Evolutionary conservation across 2,888 invertebrate genomes (phyloP).

Genomic region (Leptopilina myrica): DNA sequence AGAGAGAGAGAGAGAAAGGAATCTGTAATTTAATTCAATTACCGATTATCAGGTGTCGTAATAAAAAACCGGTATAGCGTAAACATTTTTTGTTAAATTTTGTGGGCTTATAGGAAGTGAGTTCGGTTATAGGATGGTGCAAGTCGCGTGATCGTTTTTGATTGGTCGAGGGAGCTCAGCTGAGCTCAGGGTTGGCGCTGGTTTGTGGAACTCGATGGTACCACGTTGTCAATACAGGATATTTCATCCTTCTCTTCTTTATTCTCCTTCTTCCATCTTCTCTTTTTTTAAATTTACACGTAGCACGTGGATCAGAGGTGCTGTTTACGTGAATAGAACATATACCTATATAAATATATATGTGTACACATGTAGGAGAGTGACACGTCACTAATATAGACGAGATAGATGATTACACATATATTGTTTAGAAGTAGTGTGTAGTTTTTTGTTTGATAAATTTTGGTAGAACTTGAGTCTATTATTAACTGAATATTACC

Average conservation of each 20-base stretch:
- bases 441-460: no score
- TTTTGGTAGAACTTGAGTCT: no score
- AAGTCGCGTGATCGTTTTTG: slow-evolving; percentile 21
- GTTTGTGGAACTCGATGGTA: slow-evolving; percentile 24
- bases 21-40: no score
- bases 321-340: slow-evolving; percentile 18
- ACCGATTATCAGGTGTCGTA: not conserved
- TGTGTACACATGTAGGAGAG: not conserved
- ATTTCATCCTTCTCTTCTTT: slow-evolving; percentile 5
- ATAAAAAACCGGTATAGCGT: not conserved
- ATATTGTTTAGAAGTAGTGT: no score
- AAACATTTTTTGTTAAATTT: not conserved
- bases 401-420: not conserved
- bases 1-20: no score
- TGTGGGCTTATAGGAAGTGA: not conserved
- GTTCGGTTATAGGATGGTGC: slow-evolving; percentile 3
- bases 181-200: slow-evolving; percentile 26
- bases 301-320: slow-evolving; percentile 33
- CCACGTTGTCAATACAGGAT: slow-evolving; percentile 29
- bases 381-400: not conserved
- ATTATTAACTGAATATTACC: no score
- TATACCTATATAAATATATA: not conserved
- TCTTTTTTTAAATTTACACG: not conserved
- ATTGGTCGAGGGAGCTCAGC: slow-evolving; percentile 31
- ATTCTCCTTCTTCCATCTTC: not conserved